Percentiles rank a stretch among this genome's conserved stretches.
Evolutionary conservation across 2,113 vertebrate genomes (phyloP).

Genomic region (Hucho hucho): DNA sequence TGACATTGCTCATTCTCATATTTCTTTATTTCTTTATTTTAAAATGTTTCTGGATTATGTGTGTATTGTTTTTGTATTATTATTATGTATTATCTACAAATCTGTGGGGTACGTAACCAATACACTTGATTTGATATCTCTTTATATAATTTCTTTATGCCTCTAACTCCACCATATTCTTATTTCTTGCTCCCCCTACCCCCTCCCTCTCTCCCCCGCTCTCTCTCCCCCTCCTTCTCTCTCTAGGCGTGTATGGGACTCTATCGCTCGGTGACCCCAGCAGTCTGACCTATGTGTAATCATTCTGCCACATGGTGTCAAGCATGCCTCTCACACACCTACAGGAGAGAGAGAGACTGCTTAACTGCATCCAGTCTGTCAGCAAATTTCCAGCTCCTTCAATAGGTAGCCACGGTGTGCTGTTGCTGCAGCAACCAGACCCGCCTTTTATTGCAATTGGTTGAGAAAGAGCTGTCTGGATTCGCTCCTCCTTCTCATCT

Average conservation of each 20-base stretch:
- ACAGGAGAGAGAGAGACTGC: slow-evolving; percentile 15
- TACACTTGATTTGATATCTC: no score
- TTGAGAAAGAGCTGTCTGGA: slow-evolving; percentile 72
- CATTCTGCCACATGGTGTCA: slow-evolving; percentile 23
- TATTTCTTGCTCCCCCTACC: no score
- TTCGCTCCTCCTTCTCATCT: slow-evolving; percentile 85
- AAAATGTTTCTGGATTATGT: no score
- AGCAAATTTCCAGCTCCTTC: slow-evolving; percentile 58
- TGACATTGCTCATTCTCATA: no score
- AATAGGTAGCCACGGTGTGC: slow-evolving; percentile 70
- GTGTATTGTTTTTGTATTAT: no score
- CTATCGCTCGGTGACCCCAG: slow-evolving; percentile 10
- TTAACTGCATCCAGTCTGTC: slow-evolving; percentile 48
- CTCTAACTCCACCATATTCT: neutral
- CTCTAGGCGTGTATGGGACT: neutral
- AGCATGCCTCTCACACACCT: slow-evolving; percentile 4
- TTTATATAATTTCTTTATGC: neutral
- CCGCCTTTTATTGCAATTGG: slow-evolving; percentile 75
- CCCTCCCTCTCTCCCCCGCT: no score
- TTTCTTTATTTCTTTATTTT: no score
- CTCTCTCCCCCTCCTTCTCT: neutral
- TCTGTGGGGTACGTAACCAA: no score
- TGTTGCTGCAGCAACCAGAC: slow-evolving; percentile 81
- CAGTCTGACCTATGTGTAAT: slow-evolving; percentile 24
- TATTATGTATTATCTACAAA: no score